Conservation (phyloP, 2,113 vertebrate species). For the Petaurus breviceps region DNA sequence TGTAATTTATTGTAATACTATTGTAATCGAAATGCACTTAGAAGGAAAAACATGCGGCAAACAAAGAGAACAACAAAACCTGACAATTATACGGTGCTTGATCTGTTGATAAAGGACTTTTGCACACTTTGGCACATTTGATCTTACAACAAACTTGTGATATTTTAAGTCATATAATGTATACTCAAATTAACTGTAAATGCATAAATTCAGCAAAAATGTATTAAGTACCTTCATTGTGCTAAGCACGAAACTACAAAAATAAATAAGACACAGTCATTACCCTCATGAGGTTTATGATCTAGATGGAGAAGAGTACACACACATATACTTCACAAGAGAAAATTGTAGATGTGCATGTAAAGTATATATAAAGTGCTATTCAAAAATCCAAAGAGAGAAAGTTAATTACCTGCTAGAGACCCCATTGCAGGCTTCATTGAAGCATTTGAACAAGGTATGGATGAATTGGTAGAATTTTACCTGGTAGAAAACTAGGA, state of each 20-base stretch:
- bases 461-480: background rate
- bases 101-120: constrained; percentile 18
- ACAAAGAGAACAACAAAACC: constrained; percentile 20
- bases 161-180: background rate
- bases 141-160: background rate
- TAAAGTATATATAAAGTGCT: background rate
- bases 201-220: background rate
- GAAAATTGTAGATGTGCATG: background rate
- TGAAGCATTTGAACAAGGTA: background rate
- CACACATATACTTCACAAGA: background rate
- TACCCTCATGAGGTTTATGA: background rate
- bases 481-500: background rate
- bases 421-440: background rate
- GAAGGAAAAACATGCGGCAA: background rate
- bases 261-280: background rate
- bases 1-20: constrained; percentile 4
- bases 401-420: background rate
- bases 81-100: background rate
- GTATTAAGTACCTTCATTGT: background rate
- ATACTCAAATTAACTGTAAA: background rate
- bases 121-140: background rate
- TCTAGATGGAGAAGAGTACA: background rate
- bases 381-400: background rate
- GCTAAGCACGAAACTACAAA: background rate
- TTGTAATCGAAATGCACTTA: background rate